Conservation (phyloP, 2,797 vertebrate species). For the Ceryle rudis region DNA sequence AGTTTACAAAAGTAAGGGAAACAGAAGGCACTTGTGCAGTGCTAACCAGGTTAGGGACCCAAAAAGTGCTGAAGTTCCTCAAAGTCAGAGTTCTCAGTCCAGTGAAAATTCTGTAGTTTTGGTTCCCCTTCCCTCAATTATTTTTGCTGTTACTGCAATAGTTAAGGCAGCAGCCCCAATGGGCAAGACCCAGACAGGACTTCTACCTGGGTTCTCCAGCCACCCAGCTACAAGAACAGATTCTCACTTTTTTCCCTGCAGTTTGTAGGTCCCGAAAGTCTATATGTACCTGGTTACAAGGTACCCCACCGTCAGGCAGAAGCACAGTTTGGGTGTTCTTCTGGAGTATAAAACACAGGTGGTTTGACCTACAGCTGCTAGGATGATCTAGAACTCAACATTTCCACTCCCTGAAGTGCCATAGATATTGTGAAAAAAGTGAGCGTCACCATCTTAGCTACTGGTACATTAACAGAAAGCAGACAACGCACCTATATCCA, state of each 20-base stretch:
- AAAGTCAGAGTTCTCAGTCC: not conserved
- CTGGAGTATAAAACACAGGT: not conserved
- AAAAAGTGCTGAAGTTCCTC: not conserved
- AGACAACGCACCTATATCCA: not conserved
- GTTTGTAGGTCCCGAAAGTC: not conserved
- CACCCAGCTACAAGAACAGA: not conserved
- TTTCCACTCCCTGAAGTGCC: not conserved
- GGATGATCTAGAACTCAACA: not conserved
- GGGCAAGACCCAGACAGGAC: not conserved
- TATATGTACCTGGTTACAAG: not conserved
- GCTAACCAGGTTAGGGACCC: not conserved
- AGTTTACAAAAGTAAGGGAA: not conserved
- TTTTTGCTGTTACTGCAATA: not conserved
- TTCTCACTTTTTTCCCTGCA: not conserved
- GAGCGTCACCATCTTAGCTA: not conserved
- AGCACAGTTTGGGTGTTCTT: not conserved
- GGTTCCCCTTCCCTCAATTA: not conserved
- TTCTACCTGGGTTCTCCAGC: not conserved
- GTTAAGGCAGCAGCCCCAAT: not conserved
- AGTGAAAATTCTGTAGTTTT: not conserved
- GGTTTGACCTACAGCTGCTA: not conserved
- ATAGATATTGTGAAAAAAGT: accelerated
- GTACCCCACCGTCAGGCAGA: not conserved
- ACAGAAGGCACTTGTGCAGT: not conserved
- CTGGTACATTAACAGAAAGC: not conserved